Evolutionary conservation across 2,113 vertebrate species (phyloP).

Genomic region (Ciconia stormi): DNA sequence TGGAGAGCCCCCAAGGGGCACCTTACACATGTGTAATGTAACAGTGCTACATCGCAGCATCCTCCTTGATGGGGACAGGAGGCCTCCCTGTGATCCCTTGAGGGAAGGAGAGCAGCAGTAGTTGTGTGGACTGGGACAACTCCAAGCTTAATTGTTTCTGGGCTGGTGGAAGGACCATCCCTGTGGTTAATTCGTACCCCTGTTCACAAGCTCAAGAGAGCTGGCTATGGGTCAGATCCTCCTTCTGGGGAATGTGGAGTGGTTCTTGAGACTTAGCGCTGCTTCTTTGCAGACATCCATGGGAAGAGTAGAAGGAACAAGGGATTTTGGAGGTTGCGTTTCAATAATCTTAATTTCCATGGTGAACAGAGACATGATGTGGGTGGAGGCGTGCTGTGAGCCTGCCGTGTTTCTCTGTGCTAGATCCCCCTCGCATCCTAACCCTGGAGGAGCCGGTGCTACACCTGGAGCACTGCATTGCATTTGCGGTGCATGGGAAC

Average conservation of each 20-base stretch:
- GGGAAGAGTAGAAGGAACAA: not conserved
- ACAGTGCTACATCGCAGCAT: accelerated
- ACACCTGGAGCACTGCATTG: conserved; percentile 92
- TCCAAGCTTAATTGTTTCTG: not conserved
- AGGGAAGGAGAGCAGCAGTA: not conserved
- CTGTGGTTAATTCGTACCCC: not conserved
- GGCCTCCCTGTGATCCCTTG: accelerated
- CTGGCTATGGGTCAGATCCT: not conserved
- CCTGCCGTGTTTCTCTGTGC: conserved; percentile 23
- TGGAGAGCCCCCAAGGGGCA: not conserved
- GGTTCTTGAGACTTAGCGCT: not conserved
- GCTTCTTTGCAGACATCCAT: not conserved
- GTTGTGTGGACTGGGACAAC: not conserved
- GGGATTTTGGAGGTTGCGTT: not conserved
- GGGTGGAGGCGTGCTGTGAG: conserved; percentile 40
- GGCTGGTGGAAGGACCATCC: not conserved
- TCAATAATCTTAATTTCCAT: not conserved
- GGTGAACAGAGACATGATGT: not conserved
- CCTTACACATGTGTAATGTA: not conserved
- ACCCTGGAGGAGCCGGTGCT: conserved; percentile 89
- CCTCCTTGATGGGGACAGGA: not conserved
- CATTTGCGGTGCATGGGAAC: conserved; percentile 92
- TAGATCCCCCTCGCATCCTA: conserved; percentile 93
- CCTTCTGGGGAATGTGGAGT: not conserved
- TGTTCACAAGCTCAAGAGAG: not conserved